Evolutionary conservation across 2,888 invertebrate species (phyloP).

Genomic region (Drosophila acutilabella): DNA sequence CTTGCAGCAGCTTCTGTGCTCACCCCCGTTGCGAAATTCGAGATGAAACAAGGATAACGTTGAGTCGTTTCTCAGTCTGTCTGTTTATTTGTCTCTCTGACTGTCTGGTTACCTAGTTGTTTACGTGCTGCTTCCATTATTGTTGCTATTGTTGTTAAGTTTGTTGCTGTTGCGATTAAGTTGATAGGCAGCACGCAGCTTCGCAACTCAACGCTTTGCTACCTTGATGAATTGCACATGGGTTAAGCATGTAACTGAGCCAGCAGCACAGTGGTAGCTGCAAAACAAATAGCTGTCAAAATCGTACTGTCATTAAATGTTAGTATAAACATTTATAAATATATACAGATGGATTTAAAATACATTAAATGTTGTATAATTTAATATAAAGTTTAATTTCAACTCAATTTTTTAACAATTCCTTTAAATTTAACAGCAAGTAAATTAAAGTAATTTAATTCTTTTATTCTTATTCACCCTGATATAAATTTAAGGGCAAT

Average conservation of each 20-base stretch:
- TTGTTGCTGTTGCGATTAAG: slow-evolving; percentile 61
- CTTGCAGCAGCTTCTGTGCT: slow-evolving; percentile 12
- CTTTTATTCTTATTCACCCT: too few species aligned
- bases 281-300: neutral
- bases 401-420: too few species aligned
- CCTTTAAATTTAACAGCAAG: too few species aligned
- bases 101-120: slow-evolving; percentile 41
- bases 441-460: too few species aligned
- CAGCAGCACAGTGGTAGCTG: slow-evolving; percentile 28
- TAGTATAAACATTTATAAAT: too few species aligned
- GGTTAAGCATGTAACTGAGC: slow-evolving; percentile 22
- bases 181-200: slow-evolving; percentile 67
- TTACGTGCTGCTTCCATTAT: slow-evolving; percentile 40
- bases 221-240: slow-evolving; percentile 64
- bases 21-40: slow-evolving; percentile 17
- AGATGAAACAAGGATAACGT: slow-evolving; percentile 46
- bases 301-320: neutral
- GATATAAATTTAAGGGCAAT: neutral
- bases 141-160: slow-evolving; percentile 19
- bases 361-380: too few species aligned
- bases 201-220: slow-evolving; percentile 36
- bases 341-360: too few species aligned
- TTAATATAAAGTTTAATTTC: too few species aligned
- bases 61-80: slow-evolving; percentile 32
- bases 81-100: slow-evolving; percentile 15